These are phyloP conservation scores for Hemiscyllium ocellatum DNA, from an alignment of 2,113 vertebrate species.

Conservation along the genomic window DNA sequence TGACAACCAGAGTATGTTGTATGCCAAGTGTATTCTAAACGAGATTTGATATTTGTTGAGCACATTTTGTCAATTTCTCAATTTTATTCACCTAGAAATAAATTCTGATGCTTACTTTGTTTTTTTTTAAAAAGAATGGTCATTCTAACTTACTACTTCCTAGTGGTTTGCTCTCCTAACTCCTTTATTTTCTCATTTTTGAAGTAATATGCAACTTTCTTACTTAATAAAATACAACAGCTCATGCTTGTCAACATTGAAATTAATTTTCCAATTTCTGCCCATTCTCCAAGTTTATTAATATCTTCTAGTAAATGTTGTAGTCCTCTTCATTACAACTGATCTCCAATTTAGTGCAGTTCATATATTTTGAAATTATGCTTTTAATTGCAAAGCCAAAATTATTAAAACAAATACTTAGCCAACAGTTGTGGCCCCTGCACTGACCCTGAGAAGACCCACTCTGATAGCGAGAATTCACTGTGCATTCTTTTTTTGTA, in stretches of 20 bases:
- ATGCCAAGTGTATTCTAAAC: too few relatives aligned
- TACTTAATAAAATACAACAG: not conserved
- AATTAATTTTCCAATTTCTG: not conserved
- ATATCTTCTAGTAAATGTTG: not conserved
- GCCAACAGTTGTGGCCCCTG: not conserved
- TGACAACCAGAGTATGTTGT: too few relatives aligned
- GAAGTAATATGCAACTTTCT: too few relatives aligned
- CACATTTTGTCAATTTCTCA: too few relatives aligned
- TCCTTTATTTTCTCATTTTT: not conserved
- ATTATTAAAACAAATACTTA: not conserved
- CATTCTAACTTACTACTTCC: not conserved
- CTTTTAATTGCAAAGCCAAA: not conserved
- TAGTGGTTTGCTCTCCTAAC: not conserved
- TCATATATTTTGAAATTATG: not conserved
- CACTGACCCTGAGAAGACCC: not conserved
- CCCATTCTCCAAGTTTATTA: not conserved
- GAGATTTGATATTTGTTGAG: not conserved
- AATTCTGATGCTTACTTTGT: not conserved
- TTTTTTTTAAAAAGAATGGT: not conserved
- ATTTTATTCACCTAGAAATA: too few relatives aligned
- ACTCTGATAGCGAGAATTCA: too few relatives aligned
- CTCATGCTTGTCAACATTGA: not conserved
- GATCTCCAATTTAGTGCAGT: not conserved
- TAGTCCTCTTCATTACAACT: too few relatives aligned
- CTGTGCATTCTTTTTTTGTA: too few relatives aligned